Percentiles rank a stretch among this genome's conserved stretches.
These are phyloP conservation scores for Lonchura striata DNA, from an alignment of 2,113 vertebrate genomes.

Conservation along the genomic window DNA sequence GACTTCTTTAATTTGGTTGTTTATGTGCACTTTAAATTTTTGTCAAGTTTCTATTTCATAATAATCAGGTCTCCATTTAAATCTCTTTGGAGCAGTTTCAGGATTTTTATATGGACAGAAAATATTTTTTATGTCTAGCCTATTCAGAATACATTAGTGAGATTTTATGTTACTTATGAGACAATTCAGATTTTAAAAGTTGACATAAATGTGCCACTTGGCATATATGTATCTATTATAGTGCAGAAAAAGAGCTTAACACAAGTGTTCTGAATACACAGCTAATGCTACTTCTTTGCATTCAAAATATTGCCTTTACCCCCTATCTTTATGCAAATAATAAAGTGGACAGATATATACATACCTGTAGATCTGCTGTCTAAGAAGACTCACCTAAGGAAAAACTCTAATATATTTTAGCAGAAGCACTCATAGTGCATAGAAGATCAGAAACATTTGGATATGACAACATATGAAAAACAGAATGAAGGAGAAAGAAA, in stretches of 20 bases:
- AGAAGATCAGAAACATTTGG: not conserved
- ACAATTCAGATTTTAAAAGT: not conserved
- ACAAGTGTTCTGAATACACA: not conserved
- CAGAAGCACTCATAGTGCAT: not conserved
- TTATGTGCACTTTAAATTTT: not conserved
- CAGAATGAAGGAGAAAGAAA: not conserved
- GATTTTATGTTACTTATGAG: not conserved
- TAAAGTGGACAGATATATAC: not conserved
- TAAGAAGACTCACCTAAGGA: not conserved
- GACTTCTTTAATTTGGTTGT: not conserved
- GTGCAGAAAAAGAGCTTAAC: slow-evolving; percentile 8
- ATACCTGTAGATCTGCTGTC: not conserved
- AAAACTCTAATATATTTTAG: not conserved
- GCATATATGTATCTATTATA: not conserved
- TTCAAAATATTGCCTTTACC: not conserved
- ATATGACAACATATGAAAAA: not conserved
- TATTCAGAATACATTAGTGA: not conserved
- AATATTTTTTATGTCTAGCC: not conserved
- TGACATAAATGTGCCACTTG: not conserved
- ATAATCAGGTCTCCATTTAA: not conserved
- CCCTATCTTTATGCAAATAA: not conserved
- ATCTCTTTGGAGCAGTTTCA: not conserved
- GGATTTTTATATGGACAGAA: not conserved
- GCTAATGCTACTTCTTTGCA: not conserved
- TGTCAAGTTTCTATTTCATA: not conserved